phyloP scores from a whole-genome alignment of 2,888 invertebrate genomes.

The Ichneumoninae sp. region DNA sequence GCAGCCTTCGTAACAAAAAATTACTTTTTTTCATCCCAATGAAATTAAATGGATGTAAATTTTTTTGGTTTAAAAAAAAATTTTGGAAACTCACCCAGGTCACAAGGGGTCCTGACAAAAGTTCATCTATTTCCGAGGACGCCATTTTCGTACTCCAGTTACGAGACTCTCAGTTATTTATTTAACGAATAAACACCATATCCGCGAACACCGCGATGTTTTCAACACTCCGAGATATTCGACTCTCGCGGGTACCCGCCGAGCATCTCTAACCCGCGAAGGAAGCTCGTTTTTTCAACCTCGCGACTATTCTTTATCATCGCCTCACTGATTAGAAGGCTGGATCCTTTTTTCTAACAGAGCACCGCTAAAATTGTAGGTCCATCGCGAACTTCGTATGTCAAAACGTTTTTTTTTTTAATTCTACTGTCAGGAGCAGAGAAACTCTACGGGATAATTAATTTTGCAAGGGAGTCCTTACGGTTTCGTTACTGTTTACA shows the following conservation, averaged over 20 bases:
- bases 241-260: background rate
- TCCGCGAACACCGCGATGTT: constrained; percentile 17
- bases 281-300: background rate
- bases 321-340: background rate
- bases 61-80: no score
- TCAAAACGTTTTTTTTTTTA: background rate
- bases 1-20: background rate
- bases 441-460: background rate
- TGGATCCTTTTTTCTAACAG: background rate
- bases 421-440: background rate
- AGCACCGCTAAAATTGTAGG: background rate
- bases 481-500: constrained; percentile 24
- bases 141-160: constrained; percentile 79
- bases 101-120: constrained; percentile 93
- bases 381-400: background rate
- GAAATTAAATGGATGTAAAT: background rate
- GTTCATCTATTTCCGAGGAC: constrained; percentile 92
- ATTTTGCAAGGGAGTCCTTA: background rate
- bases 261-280: background rate
- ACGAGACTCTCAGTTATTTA: constrained; percentile 33
- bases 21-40: background rate
- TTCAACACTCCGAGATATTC: background rate
- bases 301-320: background rate
- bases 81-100: constrained; percentile 90
- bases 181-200: constrained; percentile 58